Base-by-base conservation (phyloP, 92 coral and sea anemone species). In the Porites rus region DNA sequence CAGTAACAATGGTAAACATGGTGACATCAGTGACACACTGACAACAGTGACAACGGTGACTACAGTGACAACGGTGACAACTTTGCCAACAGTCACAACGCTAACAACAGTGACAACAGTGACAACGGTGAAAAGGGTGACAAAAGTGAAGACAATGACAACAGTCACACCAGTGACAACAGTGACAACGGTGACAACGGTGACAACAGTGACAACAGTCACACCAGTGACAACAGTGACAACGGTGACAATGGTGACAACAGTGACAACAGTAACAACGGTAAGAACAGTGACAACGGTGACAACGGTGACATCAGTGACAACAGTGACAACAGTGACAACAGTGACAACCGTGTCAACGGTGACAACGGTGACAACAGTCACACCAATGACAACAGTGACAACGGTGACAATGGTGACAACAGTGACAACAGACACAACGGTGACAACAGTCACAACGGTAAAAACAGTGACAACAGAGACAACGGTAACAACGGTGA, bases 401-500 rank as follows among this genome's bases (percentile, higher is more conserved):
- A 56, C 38, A 78, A 78, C 62, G 51, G 69, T 76, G 19, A 81
- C 5, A 43, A 67, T 69, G 50, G 22, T 17, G 8, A 69, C 76
- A 38, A 43, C 16, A 2, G 28, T 25, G 1, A 25, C 24, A 0
- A 24, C 24, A 24, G 24, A 0, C 0, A 24, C 28, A 25, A 25
- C 2, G 28, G 59, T 53, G 21, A 69, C 52, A 51, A 43, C 76
- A 3, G 66, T 18, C 52, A 81, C 16, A 81, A 67, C 12, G 43
- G 69, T 46, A 19, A 58, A 59, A 73, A 17, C 62, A 4, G 16
- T 14, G 16, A 14, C 62, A 56, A 14, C 61, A 56, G 10, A 1
- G 1, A 56, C 6, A 56, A 56, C 9, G 4, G 16, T 10, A 3
- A 56, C 16, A 56, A 6, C 9, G 4, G 62, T 56, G 10, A 9